These are phyloP conservation scores for Conomelus anceps DNA, from an alignment of 2,888 invertebrate species.

Conservation along the genomic window DNA sequence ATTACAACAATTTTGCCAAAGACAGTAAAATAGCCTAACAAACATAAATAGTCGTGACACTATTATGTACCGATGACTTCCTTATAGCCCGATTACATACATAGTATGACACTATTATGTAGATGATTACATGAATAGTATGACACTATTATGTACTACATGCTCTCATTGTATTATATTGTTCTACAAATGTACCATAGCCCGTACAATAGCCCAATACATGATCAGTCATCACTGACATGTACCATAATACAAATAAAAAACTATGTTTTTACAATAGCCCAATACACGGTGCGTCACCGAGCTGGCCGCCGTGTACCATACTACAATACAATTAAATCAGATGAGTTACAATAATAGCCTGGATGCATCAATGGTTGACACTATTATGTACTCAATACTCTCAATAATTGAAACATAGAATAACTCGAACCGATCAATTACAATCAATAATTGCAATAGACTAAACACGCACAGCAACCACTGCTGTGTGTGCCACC, in stretches of 20 bases:
- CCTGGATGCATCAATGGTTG: constrained; percentile 24
- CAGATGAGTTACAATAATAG: constrained; percentile 22
- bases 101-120: constrained; percentile 36
- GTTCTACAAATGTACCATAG: constrained; percentile 30
- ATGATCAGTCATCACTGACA: constrained; percentile 19
- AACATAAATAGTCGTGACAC: constrained; percentile 30
- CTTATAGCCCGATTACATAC: constrained; percentile 34
- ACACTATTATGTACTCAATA: constrained; percentile 30
- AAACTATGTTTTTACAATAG: constrained; percentile 30
- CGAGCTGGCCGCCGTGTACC: constrained; percentile 25
- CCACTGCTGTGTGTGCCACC: constrained; percentile 6
- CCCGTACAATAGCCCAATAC: constrained; percentile 27
- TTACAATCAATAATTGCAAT: constrained; percentile 27
- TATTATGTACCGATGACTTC: constrained; percentile 33
- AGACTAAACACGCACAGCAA: constrained; percentile 32
- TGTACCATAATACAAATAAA: constrained; percentile 25
- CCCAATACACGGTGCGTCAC: constrained; percentile 27
- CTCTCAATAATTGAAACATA: constrained; percentile 16
- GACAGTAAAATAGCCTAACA: constrained; percentile 7
- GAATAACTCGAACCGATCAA: not conserved
- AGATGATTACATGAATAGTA: constrained; percentile 29
- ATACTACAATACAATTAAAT: constrained; percentile 18
- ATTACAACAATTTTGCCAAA: not conserved
- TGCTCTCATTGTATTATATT: constrained; percentile 28
- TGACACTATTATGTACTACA: constrained; percentile 29